Conservation (phyloP, 1,140 invertebrate species). For the Patella vulgata region DNA sequence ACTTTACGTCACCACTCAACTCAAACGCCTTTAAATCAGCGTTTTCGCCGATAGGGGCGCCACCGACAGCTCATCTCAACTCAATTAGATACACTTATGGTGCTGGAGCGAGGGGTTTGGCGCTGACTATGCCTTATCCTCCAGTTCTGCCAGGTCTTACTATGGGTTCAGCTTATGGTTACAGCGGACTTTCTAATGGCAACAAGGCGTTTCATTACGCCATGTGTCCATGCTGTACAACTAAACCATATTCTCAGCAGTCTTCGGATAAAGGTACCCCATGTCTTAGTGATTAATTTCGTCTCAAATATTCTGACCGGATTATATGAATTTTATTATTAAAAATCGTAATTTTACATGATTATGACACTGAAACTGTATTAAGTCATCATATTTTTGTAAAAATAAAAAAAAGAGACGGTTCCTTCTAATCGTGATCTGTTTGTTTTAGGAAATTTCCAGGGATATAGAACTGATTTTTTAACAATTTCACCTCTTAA, state of each 20-base stretch:
- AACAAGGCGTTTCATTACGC: conserved; percentile 41
- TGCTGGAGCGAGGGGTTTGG: conserved; percentile 27
- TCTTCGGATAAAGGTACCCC: conserved; percentile 31
- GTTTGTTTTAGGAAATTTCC: background rate
- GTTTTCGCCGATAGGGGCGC: conserved; percentile 51
- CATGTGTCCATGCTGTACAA: conserved; percentile 39
- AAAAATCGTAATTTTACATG: background rate
- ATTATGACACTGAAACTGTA: background rate
- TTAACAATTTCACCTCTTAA: too few species aligned
- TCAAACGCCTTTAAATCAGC: conserved; percentile 48
- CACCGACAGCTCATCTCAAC: conserved; percentile 34
- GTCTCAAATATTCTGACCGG: background rate
- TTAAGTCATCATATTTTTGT: background rate
- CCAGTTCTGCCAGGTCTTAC: conserved; percentile 37
- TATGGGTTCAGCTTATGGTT: conserved; percentile 36
- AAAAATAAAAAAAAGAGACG: background rate
- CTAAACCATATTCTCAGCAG: conserved; percentile 21
- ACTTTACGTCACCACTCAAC: conserved; percentile 19
- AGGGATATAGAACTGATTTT: background rate
- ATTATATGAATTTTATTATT: background rate
- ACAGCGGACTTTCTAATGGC: conserved; percentile 28
- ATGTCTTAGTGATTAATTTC: conserved; percentile 32
- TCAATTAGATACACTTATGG: conserved; percentile 43
- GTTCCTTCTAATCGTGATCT: background rate
- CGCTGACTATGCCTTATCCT: conserved; percentile 44